Evolutionary conservation across 2,113 vertebrate genomes (phyloP).

Genomic region (Ciconia maguari): DNA sequence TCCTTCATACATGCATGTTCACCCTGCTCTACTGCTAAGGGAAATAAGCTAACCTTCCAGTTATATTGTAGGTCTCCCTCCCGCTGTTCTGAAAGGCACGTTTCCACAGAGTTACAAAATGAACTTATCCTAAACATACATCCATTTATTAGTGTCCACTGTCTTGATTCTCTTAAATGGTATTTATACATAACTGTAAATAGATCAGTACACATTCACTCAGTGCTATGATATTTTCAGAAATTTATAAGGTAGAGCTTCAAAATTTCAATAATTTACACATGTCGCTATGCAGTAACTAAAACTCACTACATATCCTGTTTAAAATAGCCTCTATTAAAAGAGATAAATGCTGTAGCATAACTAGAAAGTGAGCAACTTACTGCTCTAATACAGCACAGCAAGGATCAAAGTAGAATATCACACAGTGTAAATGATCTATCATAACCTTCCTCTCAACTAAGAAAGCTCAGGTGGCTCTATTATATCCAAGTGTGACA

Average conservation of each 20-base stretch:
- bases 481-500: neutral
- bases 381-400: neutral
- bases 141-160: neutral
- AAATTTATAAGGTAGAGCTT: neutral
- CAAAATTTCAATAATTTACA: neutral
- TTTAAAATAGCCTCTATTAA: neutral
- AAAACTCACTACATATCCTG: neutral
- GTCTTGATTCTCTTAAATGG: neutral
- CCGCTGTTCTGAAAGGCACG: neutral
- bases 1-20: accelerated
- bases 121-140: neutral
- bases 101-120: neutral
- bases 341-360: neutral
- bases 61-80: no score
- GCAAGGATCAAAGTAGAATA: neutral
- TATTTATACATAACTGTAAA: neutral
- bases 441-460: neutral
- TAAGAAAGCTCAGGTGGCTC: neutral
- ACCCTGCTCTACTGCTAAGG: neutral
- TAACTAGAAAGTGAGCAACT: neutral
- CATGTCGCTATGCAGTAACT: neutral
- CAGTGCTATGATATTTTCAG: neutral
- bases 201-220: neutral
- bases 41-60: neutral
- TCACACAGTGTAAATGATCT: neutral